Base-by-base conservation (phyloP, 1,140 invertebrate genomes). In the Drosophila guanche region DNA sequence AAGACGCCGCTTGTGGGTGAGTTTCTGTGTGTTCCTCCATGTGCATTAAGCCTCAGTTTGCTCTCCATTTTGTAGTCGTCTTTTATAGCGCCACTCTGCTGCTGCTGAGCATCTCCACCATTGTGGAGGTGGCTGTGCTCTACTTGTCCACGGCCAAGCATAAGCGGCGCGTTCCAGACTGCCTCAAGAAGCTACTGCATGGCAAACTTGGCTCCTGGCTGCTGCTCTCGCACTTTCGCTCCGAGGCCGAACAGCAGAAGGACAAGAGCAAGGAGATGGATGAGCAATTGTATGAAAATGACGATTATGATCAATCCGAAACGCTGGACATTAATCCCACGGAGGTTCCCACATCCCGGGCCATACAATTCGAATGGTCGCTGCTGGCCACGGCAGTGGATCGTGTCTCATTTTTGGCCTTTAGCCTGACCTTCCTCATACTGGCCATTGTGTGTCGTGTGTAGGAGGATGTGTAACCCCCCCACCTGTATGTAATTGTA, bases 1-100 rank as follows among this genome's bases (percentile, higher is more conserved):
- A 93, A 93, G 67, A 93, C 94, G 46, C 95, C 95, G 14, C 90
- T 95, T 25, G 92, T 95, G 51, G 94, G 95, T 95, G 91, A 89
- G 88, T 47, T 12, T 54, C 5, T 46, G 1, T 1, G 14, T 16
- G 16, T 25, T 12, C 12, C 1, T 16, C 1, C 33, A 37, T 37
- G 33, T 12, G 10, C 33, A 37, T 0, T 25, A 20, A 16, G 14
- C 14, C 5, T 20, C 0, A 27, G 25, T 10, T 37, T 41, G 14
- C 8, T n/a, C 1, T 22, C 29, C 29, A 4, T 41, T 42, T 3
- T 54, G 33, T 55, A 92, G 90, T 93, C 29, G 77, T 92, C 6
- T 92, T 92, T 91, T 93, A 79, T 73, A 95, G 94, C 94, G 40
- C 83, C 90, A 65, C 93, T 92, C 74, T 95, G 93, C 78, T 94